Evolutionary conservation across 2,113 vertebrate genomes (phyloP), one percentile per base, ranked within the genome.

Genomic region (Nothoprocta pentlandii): DNA sequence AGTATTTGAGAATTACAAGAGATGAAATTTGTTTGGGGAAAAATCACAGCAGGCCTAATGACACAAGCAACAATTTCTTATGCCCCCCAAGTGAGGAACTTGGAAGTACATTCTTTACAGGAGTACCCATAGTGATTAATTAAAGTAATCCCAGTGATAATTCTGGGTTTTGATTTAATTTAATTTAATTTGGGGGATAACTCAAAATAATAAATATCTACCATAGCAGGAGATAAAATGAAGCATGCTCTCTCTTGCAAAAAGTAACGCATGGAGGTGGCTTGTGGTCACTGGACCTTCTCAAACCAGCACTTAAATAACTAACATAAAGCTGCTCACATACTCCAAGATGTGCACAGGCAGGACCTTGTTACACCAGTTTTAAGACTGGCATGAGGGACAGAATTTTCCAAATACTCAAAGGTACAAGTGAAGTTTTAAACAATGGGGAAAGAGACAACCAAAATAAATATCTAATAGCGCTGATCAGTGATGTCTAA

Each of bases 221-320:
- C 80, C 15, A 47, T 3, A 86, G 41, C 28, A 87, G n/a, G 22
- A 84, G 28, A 22, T 39, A 54, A 77, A 92, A 89, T 7, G 12
- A 36, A 7, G 2, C 8, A 6, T 23, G 42, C n/a, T 23, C 41
- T 70, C 12, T 92, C 54, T 44, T 41, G n/a, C 46, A 89, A 87
- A 74, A 89, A 63, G n/a, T 61, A 75, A 83, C 41, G 28, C 22
- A 67, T 25, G 75, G 63, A 87, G 44, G 71, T 85, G 46, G 74
- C 32, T 74, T 42, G 39, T 9, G 26, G 30, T 74, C 26, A 92
- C 62, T 8, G 21, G 46, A 74, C 49, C n/a, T 85, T 80, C 36
- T 39, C 7, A 39, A 39, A 39, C 36, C 36, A 39, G 36, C 36
- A 39, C 36, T 39, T 39, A 39, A 39, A 39, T 39, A 39, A 39